phyloP scores from a whole-genome alignment of 2,888 invertebrate genomes.

The Electrophaes corylata region DNA sequence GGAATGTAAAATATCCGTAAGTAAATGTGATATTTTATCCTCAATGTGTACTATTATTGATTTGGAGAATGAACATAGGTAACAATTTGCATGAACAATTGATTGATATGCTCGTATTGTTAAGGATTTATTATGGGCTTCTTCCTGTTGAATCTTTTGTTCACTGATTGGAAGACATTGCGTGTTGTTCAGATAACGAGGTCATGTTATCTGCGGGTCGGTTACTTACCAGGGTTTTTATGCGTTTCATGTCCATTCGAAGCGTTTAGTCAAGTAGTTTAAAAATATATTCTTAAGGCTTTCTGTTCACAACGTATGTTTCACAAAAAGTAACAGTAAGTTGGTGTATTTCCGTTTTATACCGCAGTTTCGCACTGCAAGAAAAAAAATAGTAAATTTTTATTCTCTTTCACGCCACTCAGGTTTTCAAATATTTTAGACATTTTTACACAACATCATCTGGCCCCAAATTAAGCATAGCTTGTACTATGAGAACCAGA shows the following conservation, averaged over 20 bases:
- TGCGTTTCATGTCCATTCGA: slow-evolving; percentile 25
- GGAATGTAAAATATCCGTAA: too few relatives aligned
- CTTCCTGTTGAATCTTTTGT: slow-evolving; percentile 51
- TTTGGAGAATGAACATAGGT: background rate
- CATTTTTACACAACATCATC: too few relatives aligned
- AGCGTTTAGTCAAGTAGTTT: slow-evolving; percentile 5
- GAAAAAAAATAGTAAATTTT: too few relatives aligned
- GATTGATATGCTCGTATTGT: slow-evolving; percentile 35
- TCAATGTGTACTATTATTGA: background rate
- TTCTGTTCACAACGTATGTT: too few relatives aligned
- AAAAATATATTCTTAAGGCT: background rate
- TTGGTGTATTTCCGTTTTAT: too few relatives aligned
- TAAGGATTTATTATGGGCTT: slow-evolving; percentile 36
- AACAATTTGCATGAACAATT: slow-evolving; percentile 24
- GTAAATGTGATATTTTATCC: too few relatives aligned
- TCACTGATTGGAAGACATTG: slow-evolving; percentile 55
- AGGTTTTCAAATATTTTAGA: too few relatives aligned
- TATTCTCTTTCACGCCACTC: too few relatives aligned
- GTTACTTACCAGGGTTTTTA: slow-evolving; percentile 46
- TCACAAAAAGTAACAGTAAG: too few relatives aligned
- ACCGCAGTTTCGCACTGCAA: too few relatives aligned
- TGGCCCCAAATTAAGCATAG: too few relatives aligned
- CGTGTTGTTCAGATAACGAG: slow-evolving; percentile 64
- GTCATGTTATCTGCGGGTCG: slow-evolving; percentile 62
- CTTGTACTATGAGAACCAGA: too few relatives aligned